Percentiles rank a stretch among this genome's conserved stretches.
These are phyloP conservation scores for Dryoscopus gambensis DNA, from an alignment of 2,113 vertebrate genomes.

Conservation along the genomic window DNA sequence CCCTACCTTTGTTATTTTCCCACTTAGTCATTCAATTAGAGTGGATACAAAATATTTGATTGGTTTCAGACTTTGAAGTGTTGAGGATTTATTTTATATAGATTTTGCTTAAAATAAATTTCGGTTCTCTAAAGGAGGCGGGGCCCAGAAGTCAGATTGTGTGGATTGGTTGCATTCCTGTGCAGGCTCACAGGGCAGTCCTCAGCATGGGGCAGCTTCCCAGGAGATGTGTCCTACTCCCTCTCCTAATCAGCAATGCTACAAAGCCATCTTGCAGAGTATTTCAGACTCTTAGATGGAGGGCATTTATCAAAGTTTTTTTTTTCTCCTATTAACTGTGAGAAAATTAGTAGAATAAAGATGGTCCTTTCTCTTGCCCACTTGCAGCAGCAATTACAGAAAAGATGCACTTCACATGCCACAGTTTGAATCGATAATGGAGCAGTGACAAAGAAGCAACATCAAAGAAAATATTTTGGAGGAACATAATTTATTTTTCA, in stretches of 20 bases:
- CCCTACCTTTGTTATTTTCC: neutral
- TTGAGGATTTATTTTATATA: neutral
- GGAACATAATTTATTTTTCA: neutral
- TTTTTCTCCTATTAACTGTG: neutral
- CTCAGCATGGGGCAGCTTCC: neutral
- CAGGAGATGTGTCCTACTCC: neutral
- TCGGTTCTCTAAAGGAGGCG: neutral
- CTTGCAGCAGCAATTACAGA: neutral
- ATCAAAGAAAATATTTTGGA: constrained; percentile 16
- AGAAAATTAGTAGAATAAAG: constrained; percentile 1
- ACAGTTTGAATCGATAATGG: neutral
- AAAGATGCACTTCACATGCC: neutral
- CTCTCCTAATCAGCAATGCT: neutral
- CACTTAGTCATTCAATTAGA: neutral
- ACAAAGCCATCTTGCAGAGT: neutral
- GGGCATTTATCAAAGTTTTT: neutral
- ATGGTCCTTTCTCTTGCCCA: neutral
- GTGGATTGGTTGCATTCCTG: neutral
- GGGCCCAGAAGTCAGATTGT: neutral
- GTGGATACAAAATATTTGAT: neutral
- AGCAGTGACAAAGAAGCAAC: neutral
- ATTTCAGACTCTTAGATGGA: neutral
- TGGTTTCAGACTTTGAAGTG: neutral
- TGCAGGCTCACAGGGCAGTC: neutral
- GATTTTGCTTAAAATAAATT: neutral